These are phyloP conservation scores for Vanessa tameamea DNA, from an alignment of 1,140 invertebrate genomes.

Conservation along the genomic window DNA sequence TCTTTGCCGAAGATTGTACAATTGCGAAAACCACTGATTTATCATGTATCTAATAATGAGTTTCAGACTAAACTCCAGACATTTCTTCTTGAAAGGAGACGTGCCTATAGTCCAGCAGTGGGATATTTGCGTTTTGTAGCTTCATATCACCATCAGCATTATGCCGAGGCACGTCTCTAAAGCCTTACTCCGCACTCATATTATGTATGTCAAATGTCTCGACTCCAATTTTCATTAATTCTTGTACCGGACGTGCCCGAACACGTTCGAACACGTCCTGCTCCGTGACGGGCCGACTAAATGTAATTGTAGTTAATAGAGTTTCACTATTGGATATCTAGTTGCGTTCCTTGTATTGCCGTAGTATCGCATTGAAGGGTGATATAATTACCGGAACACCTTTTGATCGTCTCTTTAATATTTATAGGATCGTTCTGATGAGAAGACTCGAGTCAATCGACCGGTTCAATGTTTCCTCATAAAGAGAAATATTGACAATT, in stretches of 20 bases:
- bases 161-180: background rate
- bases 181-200: background rate
- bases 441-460: too few species aligned
- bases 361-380: too few species aligned
- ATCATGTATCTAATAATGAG: too few species aligned
- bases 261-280: slow-evolving; percentile 20
- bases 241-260: slow-evolving; percentile 25
- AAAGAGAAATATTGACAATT: too few species aligned
- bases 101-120: background rate
- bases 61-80: too few species aligned
- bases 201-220: slow-evolving; percentile 17
- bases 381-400: too few species aligned
- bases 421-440: background rate
- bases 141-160: background rate
- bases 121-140: background rate
- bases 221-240: slow-evolving; percentile 43
- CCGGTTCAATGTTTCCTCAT: too few species aligned
- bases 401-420: background rate
- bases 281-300: slow-evolving; percentile 33
- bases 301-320: slow-evolving; percentile 38
- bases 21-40: too few species aligned
- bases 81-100: too few species aligned
- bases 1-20: too few species aligned
- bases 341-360: background rate
- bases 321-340: background rate